These are phyloP conservation scores for Synanthedon andrenaeformis DNA, from an alignment of 2,888 invertebrate species.

Conservation along the genomic window DNA sequence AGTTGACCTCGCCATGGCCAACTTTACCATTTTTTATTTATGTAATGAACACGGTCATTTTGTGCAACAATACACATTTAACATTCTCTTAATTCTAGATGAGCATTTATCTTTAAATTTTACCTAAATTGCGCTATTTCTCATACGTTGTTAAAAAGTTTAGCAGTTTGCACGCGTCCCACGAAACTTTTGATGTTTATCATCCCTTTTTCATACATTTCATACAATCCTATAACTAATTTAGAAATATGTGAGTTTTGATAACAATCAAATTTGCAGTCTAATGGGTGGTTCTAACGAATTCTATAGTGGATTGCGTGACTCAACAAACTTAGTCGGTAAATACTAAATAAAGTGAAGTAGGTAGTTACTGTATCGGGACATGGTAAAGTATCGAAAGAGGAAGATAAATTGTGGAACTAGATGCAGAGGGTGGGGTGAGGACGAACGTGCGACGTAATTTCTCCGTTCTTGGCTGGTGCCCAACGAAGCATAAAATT, in stretches of 20 bases:
- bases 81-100: no score
- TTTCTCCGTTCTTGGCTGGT: constrained; percentile 5
- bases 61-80: no score
- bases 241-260: neutral
- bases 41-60: no score
- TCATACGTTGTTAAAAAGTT: no score
- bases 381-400: constrained; percentile 1
- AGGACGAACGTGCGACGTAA: constrained; percentile 6
- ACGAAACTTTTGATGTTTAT: no score
- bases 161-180: no score
- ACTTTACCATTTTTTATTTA: no score
- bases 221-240: neutral
- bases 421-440: neutral
- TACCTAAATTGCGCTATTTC: no score
- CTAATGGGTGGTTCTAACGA: neutral
- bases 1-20: no score
- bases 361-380: neutral
- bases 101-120: no score
- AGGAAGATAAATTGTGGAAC: constrained; percentile 6
- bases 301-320: neutral
- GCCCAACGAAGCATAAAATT: constrained; percentile 3
- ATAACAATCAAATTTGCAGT: neutral
- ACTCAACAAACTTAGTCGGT: neutral
- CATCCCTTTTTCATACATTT: no score
- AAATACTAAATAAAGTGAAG: neutral